phyloP scores from a whole-genome alignment of 2,113 vertebrate species.

The Laticauda colubrina region DNA sequence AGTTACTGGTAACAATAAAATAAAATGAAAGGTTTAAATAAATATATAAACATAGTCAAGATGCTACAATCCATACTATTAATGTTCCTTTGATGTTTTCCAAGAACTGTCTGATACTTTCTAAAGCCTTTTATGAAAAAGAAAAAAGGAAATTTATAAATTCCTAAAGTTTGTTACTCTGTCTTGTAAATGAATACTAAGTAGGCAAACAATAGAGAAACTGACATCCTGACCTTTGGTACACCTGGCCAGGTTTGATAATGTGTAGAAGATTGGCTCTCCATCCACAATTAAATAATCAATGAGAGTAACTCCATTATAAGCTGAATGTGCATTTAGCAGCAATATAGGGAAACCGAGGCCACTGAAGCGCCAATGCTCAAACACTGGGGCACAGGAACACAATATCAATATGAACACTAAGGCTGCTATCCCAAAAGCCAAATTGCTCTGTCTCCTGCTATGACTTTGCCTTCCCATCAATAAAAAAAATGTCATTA shows the following conservation, averaged over 20 bases:
- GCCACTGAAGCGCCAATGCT: not conserved
- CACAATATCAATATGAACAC: not conserved
- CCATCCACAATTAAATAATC: not conserved
- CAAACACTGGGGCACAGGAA: not conserved
- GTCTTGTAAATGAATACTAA: not conserved
- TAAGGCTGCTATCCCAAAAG: not conserved
- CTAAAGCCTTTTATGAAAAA: not conserved
- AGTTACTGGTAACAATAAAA: not conserved
- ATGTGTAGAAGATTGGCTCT: not conserved
- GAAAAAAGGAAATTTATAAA: not conserved
- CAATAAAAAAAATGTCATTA: not conserved
- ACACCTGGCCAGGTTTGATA: not conserved
- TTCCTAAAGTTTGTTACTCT: not conserved
- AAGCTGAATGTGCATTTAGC: not conserved
- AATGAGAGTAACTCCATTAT: not conserved
- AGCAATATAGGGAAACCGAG: not conserved
- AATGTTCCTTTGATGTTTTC: not conserved
- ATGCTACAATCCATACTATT: not conserved
- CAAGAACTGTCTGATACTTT: not conserved
- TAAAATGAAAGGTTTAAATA: not conserved
- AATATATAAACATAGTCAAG: not conserved
- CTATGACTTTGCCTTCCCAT: not conserved
- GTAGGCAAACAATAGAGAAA: not conserved
- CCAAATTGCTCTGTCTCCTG: not conserved
- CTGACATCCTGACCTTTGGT: not conserved